Conservation (phyloP, 2,113 vertebrate genomes). For the Neodon shergylaensis region DNA sequence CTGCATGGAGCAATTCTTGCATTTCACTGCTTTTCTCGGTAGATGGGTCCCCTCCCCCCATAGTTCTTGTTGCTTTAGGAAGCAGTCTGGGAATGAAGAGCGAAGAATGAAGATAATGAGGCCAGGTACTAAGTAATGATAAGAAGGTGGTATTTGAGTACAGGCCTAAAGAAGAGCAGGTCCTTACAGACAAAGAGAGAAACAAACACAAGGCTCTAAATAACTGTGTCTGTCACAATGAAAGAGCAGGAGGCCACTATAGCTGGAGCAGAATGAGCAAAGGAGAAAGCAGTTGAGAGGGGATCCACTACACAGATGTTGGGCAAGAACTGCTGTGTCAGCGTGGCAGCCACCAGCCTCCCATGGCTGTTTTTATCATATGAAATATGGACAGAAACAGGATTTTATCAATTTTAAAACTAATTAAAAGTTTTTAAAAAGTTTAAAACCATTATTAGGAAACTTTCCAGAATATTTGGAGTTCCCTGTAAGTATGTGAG, state of each 20-base stretch:
- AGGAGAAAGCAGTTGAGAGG: not conserved
- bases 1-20: not conserved
- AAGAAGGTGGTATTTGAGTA: constrained; percentile 16
- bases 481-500: not conserved
- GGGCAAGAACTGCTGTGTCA: not conserved
- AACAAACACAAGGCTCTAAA: constrained; percentile 37
- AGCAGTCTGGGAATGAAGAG: not conserved
- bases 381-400: constrained; percentile 15
- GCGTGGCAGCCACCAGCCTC: not conserved
- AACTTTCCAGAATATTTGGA: constrained; percentile 35
- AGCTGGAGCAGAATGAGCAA: constrained; percentile 18
- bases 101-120: not conserved
- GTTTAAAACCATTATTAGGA: constrained; percentile 39
- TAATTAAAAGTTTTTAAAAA: constrained; percentile 37
- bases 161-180: constrained; percentile 4
- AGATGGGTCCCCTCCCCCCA: not conserved
- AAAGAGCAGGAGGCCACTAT: not conserved
- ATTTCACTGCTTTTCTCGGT: constrained; percentile 1
- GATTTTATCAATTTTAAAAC: constrained; percentile 38
- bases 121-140: constrained; percentile 8
- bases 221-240: not conserved
- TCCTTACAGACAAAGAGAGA: constrained; percentile 9
- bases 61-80: constrained; percentile 20
- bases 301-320: not conserved
- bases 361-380: not conserved